Conservation (phyloP, 2,888 invertebrate genomes). For the Aromia moschata region DNA sequence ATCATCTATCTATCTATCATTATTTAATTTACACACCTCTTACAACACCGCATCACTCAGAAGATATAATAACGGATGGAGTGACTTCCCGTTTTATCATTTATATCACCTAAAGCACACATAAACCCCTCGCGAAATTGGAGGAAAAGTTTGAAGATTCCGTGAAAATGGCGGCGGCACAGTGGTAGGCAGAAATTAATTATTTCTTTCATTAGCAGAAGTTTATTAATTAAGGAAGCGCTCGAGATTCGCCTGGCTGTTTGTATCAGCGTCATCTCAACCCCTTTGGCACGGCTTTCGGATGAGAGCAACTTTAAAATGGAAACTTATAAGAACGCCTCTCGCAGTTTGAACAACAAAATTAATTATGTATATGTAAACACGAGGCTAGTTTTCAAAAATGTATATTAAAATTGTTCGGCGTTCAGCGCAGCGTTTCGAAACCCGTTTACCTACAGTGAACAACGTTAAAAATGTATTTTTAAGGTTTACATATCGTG, state of each 20-base stretch:
- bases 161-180: slow-evolving; percentile 50
- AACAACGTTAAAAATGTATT: too few species aligned
- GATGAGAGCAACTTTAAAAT: slow-evolving; percentile 62
- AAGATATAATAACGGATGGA: background rate
- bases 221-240: slow-evolving; percentile 66
- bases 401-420: slow-evolving; percentile 22
- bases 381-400: slow-evolving; percentile 27
- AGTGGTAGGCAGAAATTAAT: slow-evolving; percentile 64
- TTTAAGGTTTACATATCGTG: too few species aligned
- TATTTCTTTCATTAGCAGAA: slow-evolving; percentile 66
- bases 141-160: slow-evolving; percentile 36
- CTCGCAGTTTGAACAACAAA: slow-evolving; percentile 56
- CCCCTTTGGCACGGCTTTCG: slow-evolving; percentile 59
- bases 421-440: too few species aligned
- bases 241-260: slow-evolving; percentile 62
- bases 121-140: slow-evolving; percentile 22
- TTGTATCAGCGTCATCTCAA: slow-evolving; percentile 63
- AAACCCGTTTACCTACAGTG: too few species aligned
- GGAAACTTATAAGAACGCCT: slow-evolving; percentile 60
- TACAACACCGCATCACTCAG: background rate
- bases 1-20: too few species aligned
- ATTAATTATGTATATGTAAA: slow-evolving; percentile 59
- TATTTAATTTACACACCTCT: too few species aligned
- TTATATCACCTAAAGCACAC: slow-evolving; percentile 26
- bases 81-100: slow-evolving; percentile 21